Base-by-base conservation (phyloP, 2,888 invertebrate species). In the Kryphioiulus occultus region DNA sequence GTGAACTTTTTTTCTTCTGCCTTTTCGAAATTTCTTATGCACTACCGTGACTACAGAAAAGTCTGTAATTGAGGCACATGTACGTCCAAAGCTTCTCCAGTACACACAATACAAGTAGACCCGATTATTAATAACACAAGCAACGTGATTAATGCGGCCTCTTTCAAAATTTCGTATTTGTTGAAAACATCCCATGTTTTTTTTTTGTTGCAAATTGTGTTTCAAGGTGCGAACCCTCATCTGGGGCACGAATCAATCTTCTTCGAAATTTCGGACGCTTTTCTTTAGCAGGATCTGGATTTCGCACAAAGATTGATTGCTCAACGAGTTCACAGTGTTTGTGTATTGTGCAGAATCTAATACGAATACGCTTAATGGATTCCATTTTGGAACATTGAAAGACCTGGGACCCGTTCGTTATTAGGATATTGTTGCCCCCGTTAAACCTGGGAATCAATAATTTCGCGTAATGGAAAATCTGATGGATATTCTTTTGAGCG, bases 341-440 rank as follows among this genome's bases (percentile, higher is more conserved):
- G 59, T 59, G 59, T n/a, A 59, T 59, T 59, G 59, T 59, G n/a
- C 59, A 59, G 19, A 59, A 59, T 59, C 59, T 59, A n/a, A n/a
- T 59, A 59, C 19, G 59, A 59, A 59, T n/a, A 19, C 15, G 19
- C 59, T n/a, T 59, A 59, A 59, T 59, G 59, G 59, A 59, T 59
- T 59, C 59, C n/a, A 59, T 59, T 59, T 59, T n/a, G 59, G n/a
- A n/a, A 59, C n/a, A 59, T 5, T 19, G 59, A 59, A 59, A 59
- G 59, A n/a, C 19, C 59, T 59, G 59, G n/a, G 59, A 59, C 59
- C 59, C n/a, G 59, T 59, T 59, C 59, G n/a, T 59, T 59, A 59
- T 59, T 59, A 59, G 59, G 59, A 59, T 59, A 59, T 59, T 59
- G 59, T 59, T 59, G 59, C 59, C 59, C 59, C 59, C 59, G 19